A percentile compares a stretch with the other conserved stretches of the same genome.
These are phyloP conservation scores for Phania funesta DNA, from an alignment of 2,888 invertebrate species.

Conservation along the genomic window DNA sequence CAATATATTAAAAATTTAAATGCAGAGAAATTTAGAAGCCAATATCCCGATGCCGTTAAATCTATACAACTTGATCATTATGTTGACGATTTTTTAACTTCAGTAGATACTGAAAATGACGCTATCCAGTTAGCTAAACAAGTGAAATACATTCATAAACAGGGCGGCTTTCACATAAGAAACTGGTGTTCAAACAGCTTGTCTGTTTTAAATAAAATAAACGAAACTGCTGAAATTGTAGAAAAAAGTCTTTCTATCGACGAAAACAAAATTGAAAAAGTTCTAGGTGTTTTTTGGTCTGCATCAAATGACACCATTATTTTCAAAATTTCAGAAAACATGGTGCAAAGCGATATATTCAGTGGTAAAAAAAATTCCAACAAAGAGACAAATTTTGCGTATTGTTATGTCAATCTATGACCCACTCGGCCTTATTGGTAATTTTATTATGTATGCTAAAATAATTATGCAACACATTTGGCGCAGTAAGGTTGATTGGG, in stretches of 20 bases:
- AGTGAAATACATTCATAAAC: conserved; percentile 17
- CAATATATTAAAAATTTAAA: conserved; percentile 30
- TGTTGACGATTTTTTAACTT: conserved; percentile 71
- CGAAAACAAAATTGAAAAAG: conserved; percentile 12
- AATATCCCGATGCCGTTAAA: neutral
- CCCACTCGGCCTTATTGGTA: conserved; percentile 36
- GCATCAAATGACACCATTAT: conserved; percentile 22
- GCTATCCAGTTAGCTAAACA: conserved; percentile 56
- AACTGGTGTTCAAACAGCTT: conserved; percentile 35
- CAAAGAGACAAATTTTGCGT: conserved; percentile 42
- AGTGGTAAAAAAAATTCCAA: conserved; percentile 2
- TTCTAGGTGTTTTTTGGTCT: conserved; percentile 50
- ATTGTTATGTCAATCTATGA: conserved; percentile 32
- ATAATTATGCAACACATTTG: conserved; percentile 38
- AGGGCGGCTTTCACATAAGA: conserved; percentile 52
- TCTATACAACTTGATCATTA: conserved; percentile 61
- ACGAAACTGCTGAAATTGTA: neutral
- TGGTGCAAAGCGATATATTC: neutral
- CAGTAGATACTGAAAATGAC: conserved; percentile 66
- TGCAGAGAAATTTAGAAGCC: conserved; percentile 1
- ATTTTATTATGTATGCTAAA: conserved; percentile 54
- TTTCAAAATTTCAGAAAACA: conserved; percentile 31
- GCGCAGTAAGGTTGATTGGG: conserved; percentile 38
- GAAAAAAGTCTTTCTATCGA: neutral
- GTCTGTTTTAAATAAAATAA: conserved; percentile 69